Conservation (phyloP, 2,797 vertebrate species). For the Loris lydekkerianus region DNA sequence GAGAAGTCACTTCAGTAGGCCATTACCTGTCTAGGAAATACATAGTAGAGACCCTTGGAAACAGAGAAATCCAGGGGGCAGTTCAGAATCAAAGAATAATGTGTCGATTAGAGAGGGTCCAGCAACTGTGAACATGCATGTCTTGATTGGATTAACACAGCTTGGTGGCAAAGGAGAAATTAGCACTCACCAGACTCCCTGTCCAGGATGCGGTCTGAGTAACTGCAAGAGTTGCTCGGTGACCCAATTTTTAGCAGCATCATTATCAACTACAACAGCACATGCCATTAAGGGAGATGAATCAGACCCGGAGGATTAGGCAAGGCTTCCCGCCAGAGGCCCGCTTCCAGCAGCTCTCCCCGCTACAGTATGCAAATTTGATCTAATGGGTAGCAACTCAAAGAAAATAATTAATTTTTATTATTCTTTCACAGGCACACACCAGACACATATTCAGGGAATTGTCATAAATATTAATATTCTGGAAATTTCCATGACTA, state of each 20-base stretch:
- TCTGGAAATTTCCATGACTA: conserved; percentile 65
- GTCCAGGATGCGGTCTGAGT: not conserved
- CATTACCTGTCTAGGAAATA: conserved; percentile 12
- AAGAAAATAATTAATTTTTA: conserved; percentile 55
- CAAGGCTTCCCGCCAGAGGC: conserved; percentile 41
- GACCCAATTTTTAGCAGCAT: conserved; percentile 43
- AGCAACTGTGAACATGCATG: not conserved
- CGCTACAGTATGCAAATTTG: not conserved
- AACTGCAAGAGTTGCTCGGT: not conserved
- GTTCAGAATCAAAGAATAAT: not conserved
- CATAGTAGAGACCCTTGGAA: not conserved
- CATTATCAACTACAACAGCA: not conserved
- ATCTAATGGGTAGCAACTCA: conserved; percentile 19
- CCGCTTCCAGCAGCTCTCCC: conserved; percentile 15
- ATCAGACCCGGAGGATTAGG: not conserved
- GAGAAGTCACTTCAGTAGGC: not conserved
- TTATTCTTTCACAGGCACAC: conserved; percentile 63
- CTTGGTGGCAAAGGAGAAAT: not conserved
- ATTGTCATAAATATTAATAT: conserved; percentile 70
- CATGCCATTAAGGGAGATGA: conserved; percentile 14
- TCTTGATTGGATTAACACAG: not conserved
- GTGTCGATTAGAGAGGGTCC: not conserved
- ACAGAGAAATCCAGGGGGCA: not conserved
- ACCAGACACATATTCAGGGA: conserved; percentile 46
- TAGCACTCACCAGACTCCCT: not conserved